A percentile compares a stretch with the other conserved stretches of the same genome.
Conservation (phyloP, 2,888 invertebrate genomes). For the Ophioninae sp. region DNA sequence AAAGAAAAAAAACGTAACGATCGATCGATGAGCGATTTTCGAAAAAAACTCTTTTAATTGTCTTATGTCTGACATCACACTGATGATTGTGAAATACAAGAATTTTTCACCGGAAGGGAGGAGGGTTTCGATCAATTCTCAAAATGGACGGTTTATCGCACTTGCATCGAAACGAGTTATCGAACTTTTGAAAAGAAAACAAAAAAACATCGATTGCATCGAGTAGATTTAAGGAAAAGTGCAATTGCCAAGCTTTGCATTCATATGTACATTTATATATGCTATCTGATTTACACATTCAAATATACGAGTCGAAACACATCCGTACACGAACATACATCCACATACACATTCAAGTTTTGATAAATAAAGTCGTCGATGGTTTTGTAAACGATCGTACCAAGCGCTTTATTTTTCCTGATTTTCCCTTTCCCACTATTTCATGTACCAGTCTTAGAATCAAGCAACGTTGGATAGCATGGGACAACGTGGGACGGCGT, state of each 20-base stretch:
- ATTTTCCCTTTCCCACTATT: not conserved
- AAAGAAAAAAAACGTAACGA: slow-evolving; percentile 16
- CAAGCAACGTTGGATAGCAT: not conserved
- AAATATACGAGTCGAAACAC: not conserved
- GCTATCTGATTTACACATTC: slow-evolving; percentile 25
- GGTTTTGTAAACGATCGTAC: slow-evolving; percentile 57
- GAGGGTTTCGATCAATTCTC: not conserved
- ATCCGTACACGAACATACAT: not conserved
- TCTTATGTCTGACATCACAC: slow-evolving; percentile 1
- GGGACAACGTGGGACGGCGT: too few species aligned
- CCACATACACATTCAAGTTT: slow-evolving; percentile 11
- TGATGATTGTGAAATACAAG: slow-evolving; percentile 17
- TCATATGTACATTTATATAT: slow-evolving; percentile 57
- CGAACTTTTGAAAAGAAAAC: slow-evolving; percentile 1
- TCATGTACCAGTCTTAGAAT: not conserved
- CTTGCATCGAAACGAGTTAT: not conserved
- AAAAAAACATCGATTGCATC: slow-evolving; percentile 5
- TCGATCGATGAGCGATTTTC: not conserved
- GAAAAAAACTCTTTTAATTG: not conserved
- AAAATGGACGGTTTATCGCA: slow-evolving; percentile 15
- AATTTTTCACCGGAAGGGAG: slow-evolving; percentile 2
- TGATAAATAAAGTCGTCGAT: slow-evolving; percentile 58
- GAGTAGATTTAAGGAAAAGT: slow-evolving; percentile 27
- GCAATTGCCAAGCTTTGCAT: slow-evolving; percentile 52
- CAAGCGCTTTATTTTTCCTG: not conserved